Percentiles rank a stretch among this genome's conserved stretches.
Conservation (phyloP, 2,113 vertebrate species). For the Zapus hudsonius region DNA sequence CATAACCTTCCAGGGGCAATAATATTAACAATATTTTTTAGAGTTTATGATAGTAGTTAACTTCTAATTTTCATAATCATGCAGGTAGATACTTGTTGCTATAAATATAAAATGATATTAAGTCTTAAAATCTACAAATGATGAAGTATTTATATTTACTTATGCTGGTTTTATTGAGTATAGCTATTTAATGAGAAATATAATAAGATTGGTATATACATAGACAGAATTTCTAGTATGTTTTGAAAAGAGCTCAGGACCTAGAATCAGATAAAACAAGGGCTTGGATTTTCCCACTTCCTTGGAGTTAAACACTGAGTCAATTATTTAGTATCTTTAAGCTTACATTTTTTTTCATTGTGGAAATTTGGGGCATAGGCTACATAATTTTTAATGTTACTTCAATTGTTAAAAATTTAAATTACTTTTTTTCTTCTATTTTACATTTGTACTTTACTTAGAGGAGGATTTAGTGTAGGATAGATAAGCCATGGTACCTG, state of each 20-base stretch:
- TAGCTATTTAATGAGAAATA: background rate
- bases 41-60: conserved; percentile 1
- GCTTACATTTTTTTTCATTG: background rate
- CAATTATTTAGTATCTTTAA: background rate
- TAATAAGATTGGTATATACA: background rate
- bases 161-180: background rate
- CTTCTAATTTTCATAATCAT: conserved; percentile 34
- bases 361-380: background rate
- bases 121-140: background rate
- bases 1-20: background rate
- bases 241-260: background rate
- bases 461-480: background rate
- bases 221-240: background rate
- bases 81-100: background rate
- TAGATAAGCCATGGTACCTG: background rate
- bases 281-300: background rate
- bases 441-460: background rate
- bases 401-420: background rate
- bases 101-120: conserved; percentile 30
- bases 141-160: conserved; percentile 26
- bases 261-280: background rate
- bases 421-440: background rate
- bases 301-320: background rate
- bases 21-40: background rate
- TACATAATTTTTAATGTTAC: conserved; percentile 1